Base-by-base conservation (phyloP, 2,113 vertebrate genomes). In the Apaloderma vittatum region DNA sequence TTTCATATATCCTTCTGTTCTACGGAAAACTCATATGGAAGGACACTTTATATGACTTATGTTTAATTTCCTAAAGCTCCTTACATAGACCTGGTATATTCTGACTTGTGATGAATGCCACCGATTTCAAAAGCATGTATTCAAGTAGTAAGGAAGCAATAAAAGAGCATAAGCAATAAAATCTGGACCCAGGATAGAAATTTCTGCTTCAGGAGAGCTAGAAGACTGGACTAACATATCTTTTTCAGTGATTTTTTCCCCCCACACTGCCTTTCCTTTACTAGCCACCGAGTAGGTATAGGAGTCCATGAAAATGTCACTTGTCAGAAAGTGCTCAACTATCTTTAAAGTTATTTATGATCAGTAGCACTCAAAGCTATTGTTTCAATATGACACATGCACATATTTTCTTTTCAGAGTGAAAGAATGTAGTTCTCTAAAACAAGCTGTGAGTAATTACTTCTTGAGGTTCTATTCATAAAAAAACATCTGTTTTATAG, bases 361-460 rank as follows among this genome's bases (percentile, higher is more conserved):
- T 37, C 71, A 26, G 71, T 52, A 93, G 51, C 82, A 86, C 76
- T 94, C 65, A 88, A 54, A 90, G 75, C 22, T 40, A 83, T 92
- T 92, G 76, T 78, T 91, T 68, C 57, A 49, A 8, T 27, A 9
- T 40, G 67, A 79, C 37, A 93, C 43, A 76, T 0, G 37, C 62
- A 59, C 29, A 68, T 46, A 40, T 84, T 91, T 80, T 82, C 71
- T 68, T 96, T 90, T 86, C 71, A 49, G 65, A 92, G 15, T 52
- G 36, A 66, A 86, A 37, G 80, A 73, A 95, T 89, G 85, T 46
- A 74, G 65, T 51, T 90, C 74, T 76, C 81, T 83, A 86, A 95
- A 96, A 94, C 82, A 93, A 96, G 82, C 48, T 81, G 62, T 52
- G 37, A 88, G 68, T 92, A 96, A 97, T 96, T 96, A 95, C 72